Conservation (phyloP, 2,888 invertebrate species). For the Eustalomyia histrio region DNA sequence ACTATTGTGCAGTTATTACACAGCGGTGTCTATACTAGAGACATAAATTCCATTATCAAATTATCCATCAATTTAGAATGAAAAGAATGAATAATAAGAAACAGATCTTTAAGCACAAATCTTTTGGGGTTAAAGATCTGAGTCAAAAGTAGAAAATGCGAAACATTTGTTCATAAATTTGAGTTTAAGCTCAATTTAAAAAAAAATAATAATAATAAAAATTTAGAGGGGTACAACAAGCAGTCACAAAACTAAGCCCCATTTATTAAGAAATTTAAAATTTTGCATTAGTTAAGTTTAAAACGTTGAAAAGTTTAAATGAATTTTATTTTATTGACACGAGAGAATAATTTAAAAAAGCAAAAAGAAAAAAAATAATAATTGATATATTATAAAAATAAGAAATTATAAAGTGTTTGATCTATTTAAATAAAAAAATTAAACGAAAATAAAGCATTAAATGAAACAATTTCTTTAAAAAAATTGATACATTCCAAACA, state of each 20-base stretch:
- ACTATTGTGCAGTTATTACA: not conserved
- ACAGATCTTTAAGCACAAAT: not conserved
- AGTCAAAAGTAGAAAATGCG: conserved; percentile 3
- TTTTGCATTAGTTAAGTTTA: conserved; percentile 53
- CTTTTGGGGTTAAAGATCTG: conserved; percentile 4
- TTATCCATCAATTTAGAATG: conserved; percentile 40
- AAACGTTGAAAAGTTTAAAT: conserved; percentile 63
- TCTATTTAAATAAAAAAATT: not conserved
- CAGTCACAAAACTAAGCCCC: conserved; percentile 44
- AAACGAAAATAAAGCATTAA: not conserved
- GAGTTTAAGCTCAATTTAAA: conserved; percentile 62
- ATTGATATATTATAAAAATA: conserved; percentile 5
- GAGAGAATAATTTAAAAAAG: conserved; percentile 13
- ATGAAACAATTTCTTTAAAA: conserved; percentile 8
- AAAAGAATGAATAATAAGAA: conserved; percentile 1
- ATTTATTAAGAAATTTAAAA: conserved; percentile 49
- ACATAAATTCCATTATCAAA: conserved; percentile 26
- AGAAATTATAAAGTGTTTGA: conserved; percentile 2
- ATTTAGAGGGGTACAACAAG: not conserved
- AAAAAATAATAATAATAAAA: too few species aligned
- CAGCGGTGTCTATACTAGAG: not conserved
- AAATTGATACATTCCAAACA: not conserved
- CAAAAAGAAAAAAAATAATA: conserved; percentile 19
- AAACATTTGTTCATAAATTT: conserved; percentile 15
- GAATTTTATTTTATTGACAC: conserved; percentile 27